A percentile compares a stretch with the other conserved stretches of the same genome.
Conservation (phyloP, 2,113 vertebrate species). For the Nesoenas mayeri region DNA sequence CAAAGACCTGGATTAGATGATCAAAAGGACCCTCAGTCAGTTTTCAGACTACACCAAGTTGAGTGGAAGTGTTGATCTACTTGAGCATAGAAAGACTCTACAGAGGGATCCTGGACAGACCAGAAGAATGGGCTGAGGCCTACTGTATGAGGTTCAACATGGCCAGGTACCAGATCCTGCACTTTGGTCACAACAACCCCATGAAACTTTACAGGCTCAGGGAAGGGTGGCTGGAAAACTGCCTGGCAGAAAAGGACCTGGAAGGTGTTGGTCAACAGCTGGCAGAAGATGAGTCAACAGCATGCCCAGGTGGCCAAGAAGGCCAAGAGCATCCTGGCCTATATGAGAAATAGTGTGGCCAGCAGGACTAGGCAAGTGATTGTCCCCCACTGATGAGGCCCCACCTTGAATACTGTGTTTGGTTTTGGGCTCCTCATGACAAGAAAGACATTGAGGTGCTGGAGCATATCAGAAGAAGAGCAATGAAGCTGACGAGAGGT, state of each 20-base stretch:
- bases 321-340: background rate
- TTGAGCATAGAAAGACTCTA: rapidly evolving
- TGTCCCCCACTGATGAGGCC: background rate
- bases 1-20: background rate
- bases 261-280: rapidly evolving
- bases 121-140: rapidly evolving
- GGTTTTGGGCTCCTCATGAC: background rate
- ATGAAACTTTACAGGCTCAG: rapidly evolving
- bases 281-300: rapidly evolving
- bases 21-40: rapidly evolving
- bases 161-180: rapidly evolving
- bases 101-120: background rate
- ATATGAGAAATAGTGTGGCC: background rate
- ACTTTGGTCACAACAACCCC: background rate
- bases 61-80: background rate
- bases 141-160: rapidly evolving
- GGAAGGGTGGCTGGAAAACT: background rate
- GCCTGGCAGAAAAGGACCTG: rapidly evolving
- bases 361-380: background rate
- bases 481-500: rapidly evolving
- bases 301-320: background rate
- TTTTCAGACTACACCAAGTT: background rate
- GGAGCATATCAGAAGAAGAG: rapidly evolving
- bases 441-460: background rate
- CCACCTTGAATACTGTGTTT: rapidly evolving